Base-by-base conservation (phyloP, 2,797 vertebrate genomes). In the Apogon talboti region DNA sequence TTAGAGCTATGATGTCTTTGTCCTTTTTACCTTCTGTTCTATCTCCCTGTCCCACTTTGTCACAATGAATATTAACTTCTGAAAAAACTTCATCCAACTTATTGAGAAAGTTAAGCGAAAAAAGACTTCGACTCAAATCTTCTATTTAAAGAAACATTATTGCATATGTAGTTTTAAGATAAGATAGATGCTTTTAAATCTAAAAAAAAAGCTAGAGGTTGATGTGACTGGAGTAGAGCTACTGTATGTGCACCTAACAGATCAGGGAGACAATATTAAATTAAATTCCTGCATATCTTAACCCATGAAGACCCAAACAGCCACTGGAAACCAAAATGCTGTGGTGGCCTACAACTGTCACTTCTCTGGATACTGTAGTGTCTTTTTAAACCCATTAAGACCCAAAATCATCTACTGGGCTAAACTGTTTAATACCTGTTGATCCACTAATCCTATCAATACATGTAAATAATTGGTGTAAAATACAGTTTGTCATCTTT, bases 1-100 rank as follows among this genome's bases (percentile, higher is more conserved):
- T 82, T 81, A 66, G 65, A 1, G 53, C 82, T 85, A 1, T 85
- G 83, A 87, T 86, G 82, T 87, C 83, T 86, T 82, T 84, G 85
- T 87, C 85, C 85, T 79, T 72, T 86, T 76, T 78, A 76, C 68
- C 58, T 66, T 74, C 66, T 70, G 15, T 67, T 76, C 74, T 66
- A 74, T 75, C 79, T 72, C 65, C 65, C 67, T 74, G 76, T 79
- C 78, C 79, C 82, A 83, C 74, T 87, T 87, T 87, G 79, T 77
- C 76, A 74, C 68, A 62, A 74, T 11, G 79, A 77, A 87, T 74
- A 67, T 80, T 82, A 85, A 80, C 78, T 77, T 79, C 45, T 69
- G 63, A 76, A 82, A 78, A 85, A 86, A 82, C 65, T 82, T 81
- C 58, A 71, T 66, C 74, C 74, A 76, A 78, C 64, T 84, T 85